phyloP scores from a whole-genome alignment of 2,888 invertebrate species.

The Cheilosia grossa region DNA sequence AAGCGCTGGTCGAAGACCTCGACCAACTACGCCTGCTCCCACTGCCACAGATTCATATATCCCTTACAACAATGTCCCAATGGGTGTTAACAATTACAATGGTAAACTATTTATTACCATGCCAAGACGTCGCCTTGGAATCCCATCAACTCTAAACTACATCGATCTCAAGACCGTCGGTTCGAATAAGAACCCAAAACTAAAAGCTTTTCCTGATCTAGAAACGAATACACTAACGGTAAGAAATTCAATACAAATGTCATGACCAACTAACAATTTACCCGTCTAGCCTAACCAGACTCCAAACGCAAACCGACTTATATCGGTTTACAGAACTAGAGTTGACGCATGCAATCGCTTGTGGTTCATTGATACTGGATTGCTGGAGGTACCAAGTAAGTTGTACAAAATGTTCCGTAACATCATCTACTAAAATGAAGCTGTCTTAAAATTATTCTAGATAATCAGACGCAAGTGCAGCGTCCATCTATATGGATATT shows the following conservation, averaged over 20 bases:
- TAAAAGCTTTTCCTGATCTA: slow-evolving; percentile 81
- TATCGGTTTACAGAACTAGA: slow-evolving; percentile 89
- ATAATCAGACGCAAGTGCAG: slow-evolving; percentile 83
- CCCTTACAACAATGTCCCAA: slow-evolving; percentile 82
- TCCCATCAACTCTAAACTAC: slow-evolving; percentile 86
- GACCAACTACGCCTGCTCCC: neutral
- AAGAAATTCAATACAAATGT: slow-evolving; percentile 23
- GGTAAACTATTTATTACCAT: slow-evolving; percentile 88
- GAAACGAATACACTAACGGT: slow-evolving; percentile 79
- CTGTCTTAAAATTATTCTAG: slow-evolving; percentile 62
- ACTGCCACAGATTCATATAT: slow-evolving; percentile 77
- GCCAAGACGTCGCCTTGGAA: slow-evolving; percentile 88
- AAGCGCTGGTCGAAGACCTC: neutral
- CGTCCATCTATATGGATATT: slow-evolving; percentile 87
- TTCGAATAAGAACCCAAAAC: slow-evolving; percentile 78
- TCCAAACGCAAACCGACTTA: slow-evolving; percentile 81
- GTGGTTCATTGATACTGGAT: slow-evolving; percentile 92
- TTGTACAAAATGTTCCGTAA: neutral
- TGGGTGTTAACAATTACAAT: slow-evolving; percentile 80
- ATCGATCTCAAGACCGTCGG: slow-evolving; percentile 81
- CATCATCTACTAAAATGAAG: neutral
- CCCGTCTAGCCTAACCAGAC: slow-evolving; percentile 53
- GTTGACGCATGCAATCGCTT: slow-evolving; percentile 89
- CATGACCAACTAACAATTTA: slow-evolving; percentile 4
- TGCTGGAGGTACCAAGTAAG: slow-evolving; percentile 84